Conservation (phyloP, 2,113 vertebrate species). For the Colistium nudipinnis region DNA sequence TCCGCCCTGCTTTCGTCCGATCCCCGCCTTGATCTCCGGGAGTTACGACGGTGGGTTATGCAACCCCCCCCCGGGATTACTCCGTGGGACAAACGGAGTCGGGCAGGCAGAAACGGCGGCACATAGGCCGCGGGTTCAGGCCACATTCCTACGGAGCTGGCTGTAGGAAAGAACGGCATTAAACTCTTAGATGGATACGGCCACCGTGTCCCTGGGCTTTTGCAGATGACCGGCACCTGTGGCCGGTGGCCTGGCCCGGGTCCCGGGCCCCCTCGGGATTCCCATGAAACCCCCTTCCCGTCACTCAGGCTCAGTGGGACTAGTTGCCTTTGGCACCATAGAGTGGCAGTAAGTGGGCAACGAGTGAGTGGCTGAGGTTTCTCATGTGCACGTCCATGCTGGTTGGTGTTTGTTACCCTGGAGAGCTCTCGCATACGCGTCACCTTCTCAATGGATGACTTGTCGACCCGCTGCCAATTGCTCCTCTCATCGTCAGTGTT, state of each 20-base stretch:
- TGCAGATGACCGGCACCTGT: conserved; percentile 42
- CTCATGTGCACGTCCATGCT: background rate
- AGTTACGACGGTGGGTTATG: conserved; percentile 65
- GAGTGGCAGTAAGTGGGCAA: conserved; percentile 38
- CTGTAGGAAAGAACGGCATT: background rate
- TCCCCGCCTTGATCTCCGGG: conserved; percentile 69
- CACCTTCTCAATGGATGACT: conserved; percentile 15
- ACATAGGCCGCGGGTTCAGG: conserved; percentile 27
- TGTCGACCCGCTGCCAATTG: background rate
- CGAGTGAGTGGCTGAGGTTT: conserved; percentile 24
- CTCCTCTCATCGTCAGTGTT: background rate
- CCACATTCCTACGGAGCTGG: conserved; percentile 26
- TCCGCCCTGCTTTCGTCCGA: conserved; percentile 65
- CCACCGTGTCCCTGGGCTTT: conserved; percentile 20
- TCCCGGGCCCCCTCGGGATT: conserved; percentile 42
- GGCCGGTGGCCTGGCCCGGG: conserved; percentile 40
- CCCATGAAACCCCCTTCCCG: conserved; percentile 35
- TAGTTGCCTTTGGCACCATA: conserved; percentile 56
- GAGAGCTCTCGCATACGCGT: background rate
- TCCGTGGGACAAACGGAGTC: conserved; percentile 58
- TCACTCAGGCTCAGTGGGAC: conserved; percentile 36
- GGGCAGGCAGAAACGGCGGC: conserved; percentile 64
- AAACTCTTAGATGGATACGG: background rate
- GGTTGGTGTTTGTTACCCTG: conserved; percentile 16
- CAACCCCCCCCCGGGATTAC: conserved; percentile 64